A percentile compares a stretch with the other conserved stretches of the same genome.
Evolutionary conservation across 2,113 vertebrate genomes (phyloP).

Genomic region (Pseudorasbora parva): DNA sequence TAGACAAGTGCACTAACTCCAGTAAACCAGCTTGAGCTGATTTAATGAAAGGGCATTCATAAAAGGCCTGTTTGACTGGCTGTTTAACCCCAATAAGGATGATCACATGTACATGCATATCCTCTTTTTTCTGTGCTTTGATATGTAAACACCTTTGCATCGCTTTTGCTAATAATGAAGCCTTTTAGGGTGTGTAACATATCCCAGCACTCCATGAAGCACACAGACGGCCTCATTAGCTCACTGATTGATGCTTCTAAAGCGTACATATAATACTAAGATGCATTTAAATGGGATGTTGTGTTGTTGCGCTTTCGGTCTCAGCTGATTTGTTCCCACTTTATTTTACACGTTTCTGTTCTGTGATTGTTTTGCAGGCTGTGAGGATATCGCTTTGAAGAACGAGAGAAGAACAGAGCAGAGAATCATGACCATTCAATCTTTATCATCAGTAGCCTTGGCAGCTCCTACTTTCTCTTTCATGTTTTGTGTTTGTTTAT

Average conservation of each 20-base stretch:
- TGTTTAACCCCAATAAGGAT: background rate
- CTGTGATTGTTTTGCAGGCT: constrained; percentile 68
- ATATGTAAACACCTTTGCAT: constrained; percentile 15
- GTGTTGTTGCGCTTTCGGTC: constrained; percentile 56
- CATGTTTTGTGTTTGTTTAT: constrained; percentile 58
- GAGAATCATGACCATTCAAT: constrained; percentile 65
- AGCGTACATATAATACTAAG: background rate
- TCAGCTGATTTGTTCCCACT: background rate
- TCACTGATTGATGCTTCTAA: background rate
- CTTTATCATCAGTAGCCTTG: constrained; percentile 69
- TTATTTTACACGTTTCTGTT: constrained; percentile 29
- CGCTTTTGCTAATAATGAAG: background rate
- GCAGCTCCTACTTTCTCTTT: constrained; percentile 68
- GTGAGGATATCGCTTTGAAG: constrained; percentile 74
- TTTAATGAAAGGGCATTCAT: background rate
- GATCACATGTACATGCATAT: constrained; percentile 4
- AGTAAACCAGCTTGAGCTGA: background rate
- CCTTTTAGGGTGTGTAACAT: constrained; percentile 9
- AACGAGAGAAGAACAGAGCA: constrained; percentile 60
- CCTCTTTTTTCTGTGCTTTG: background rate
- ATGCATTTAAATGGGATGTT: constrained; percentile 28
- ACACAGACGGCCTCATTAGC: constrained; percentile 5
- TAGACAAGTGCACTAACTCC: background rate
- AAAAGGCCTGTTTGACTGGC: background rate
- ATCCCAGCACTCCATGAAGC: background rate